Evolutionary conservation across 2,888 invertebrate species (phyloP), one percentile per base, ranked within the genome.

Genomic region (Drosophila percnosoma): DNA sequence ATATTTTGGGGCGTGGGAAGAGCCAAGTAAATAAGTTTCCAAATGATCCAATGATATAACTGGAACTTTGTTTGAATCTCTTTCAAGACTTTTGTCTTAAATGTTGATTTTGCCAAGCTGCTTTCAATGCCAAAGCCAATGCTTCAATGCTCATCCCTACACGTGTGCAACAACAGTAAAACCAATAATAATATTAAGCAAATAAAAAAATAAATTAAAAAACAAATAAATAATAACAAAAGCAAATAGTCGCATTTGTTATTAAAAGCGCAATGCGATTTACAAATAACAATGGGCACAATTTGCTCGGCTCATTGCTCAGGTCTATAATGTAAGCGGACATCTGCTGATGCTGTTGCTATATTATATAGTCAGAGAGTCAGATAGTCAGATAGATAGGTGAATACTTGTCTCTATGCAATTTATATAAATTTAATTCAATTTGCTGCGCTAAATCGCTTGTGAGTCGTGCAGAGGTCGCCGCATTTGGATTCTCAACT

Each of bases 341-440:
- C 89, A 82, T 86, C 73, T 77, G 73, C 68, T 73, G 79, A 13
- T 40, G 61, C 36, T 62, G 62, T 13, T 55, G 70, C 61, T 13
- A 58, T 59, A 68, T 40, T 72, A 69, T 71, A 65, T 66, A 68
- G 38, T 45, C 60, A 66, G 31, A 59, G 60, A 75, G 51, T 40
- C 60, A 66, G 31, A 59, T 63, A 75, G 51, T 40, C 63, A 53
- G 58, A 59, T 61, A 54, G 66, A 54, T 71, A 52, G 71, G 27
- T 49, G 75, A 67, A 75, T 85, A 77, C 80, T 85, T 75, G 79
- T 63, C 69, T 54, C 61, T 73, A 71, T 81, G 82, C 84, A 85
- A 85, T 88, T 88, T 83, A 87, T 85, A 85, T 85, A 85, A 86
- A 85, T 88, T 89, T 89, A 85, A 89, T 85, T 85, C 87, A 85